Percentiles rank a stretch among this genome's conserved stretches.
Evolutionary conservation across 2,797 vertebrate species (phyloP).

Genomic region (Spondyliosoma cantharus): DNA sequence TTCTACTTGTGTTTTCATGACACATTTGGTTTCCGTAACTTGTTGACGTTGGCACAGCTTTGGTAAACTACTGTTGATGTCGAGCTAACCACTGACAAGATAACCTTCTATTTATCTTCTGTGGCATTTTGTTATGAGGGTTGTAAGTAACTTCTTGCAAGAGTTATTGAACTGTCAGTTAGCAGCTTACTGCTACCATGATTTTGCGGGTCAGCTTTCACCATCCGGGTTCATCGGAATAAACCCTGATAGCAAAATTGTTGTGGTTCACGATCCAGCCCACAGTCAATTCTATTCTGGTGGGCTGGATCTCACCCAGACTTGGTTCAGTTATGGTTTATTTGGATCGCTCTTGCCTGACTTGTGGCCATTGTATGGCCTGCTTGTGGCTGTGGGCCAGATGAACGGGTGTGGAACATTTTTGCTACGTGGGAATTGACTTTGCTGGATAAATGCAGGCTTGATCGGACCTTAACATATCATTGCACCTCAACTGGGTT

Average conservation of each 20-base stretch:
- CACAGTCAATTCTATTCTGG: too few relatives aligned
- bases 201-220: not conserved
- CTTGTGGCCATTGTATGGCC: too few relatives aligned
- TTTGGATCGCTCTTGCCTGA: too few relatives aligned
- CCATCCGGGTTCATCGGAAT: not conserved
- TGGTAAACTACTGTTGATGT: not conserved
- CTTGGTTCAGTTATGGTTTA: too few relatives aligned
- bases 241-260: too few relatives aligned
- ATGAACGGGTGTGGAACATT: too few relatives aligned
- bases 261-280: too few relatives aligned
- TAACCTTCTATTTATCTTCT: not conserved
- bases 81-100: not conserved
- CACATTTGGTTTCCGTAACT: not conserved
- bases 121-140: not conserved
- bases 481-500: not conserved
- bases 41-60: not conserved
- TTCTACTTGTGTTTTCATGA: not conserved
- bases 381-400: too few relatives aligned
- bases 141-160: not conserved
- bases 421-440: not conserved
- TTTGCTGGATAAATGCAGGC: not conserved
- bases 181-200: not conserved
- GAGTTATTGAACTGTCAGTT: not conserved
- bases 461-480: not conserved
- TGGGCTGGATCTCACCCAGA: too few relatives aligned